Evolutionary conservation across 2,888 invertebrate species (phyloP), one percentile per base, ranked within the genome.

Genomic region (Luperina nickerlii): DNA sequence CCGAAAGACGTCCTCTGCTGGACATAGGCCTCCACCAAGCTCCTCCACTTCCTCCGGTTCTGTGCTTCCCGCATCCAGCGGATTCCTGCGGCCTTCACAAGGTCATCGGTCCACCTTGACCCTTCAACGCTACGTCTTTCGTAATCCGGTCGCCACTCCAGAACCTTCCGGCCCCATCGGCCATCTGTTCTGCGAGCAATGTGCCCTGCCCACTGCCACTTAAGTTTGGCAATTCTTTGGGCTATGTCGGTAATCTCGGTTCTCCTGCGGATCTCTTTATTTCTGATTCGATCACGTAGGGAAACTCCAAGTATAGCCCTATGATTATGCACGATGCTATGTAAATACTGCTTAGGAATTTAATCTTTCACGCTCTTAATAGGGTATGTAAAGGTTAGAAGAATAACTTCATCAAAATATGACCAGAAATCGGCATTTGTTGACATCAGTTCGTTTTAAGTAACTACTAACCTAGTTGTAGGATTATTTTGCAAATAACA

Each of bases 371-470:
- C 45, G 57, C 32, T 70, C 20, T 45, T 24, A 45, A 32, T 3
- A 15, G 2, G 20, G 9, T 32, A 5, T 45, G 11, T 75, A 70
- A 75, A 75, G 75, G 75, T 70, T 42, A 76, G 1, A 24, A 24
- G 13, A 54, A 54, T 77, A 75, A 75, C 70, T 45, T 70, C 75
- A 75, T 75, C n/a, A 32, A 71, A 45, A 32, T 70, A 75, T 60
- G 32, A 60, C 7, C 57, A 75, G 57, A 71, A 70, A 71, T 24
- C 24, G 24, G 4, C 32, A 68, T 75, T 18, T 51, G 7, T 27
- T 45, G 45, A 27, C 15, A 69, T 74, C n/a, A 68, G 20, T 15
- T 45, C 1, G 48, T n/a, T 48, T 11, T 68, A 42, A 51, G 38
- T 67, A 68, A 8, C n/a, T 74, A 38, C 51, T 27, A 3, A 4